Evolutionary conservation across 1,140 invertebrate genomes (phyloP), one percentile per base, ranked within the genome.

Genomic region (Scaptomyza montana): DNA sequence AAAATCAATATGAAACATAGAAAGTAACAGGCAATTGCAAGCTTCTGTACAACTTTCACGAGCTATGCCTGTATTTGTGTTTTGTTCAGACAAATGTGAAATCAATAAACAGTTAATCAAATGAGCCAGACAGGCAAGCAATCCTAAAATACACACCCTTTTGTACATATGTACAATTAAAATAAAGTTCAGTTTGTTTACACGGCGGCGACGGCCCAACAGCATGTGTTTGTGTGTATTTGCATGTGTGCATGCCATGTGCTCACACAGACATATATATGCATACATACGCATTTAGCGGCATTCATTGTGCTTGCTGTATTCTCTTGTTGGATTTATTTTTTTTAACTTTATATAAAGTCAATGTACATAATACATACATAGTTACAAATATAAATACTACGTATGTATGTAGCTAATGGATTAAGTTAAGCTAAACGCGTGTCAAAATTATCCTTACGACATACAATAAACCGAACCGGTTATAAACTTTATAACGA

Each of bases 61-160:
- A 87, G 78, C 46, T 86, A 12, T 45, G 50, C 9, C 25, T 28
- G 36, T 36, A 10, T 47, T 12, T 41, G 30, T 47, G 50, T 49
- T 25, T 57, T 46, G n/a, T 59, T 46, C 28, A 36, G n/a, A 43
- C 13, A 50, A 56, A 55, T 65, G 55, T 36, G 36, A 60, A 86
- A 82, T 87, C 82, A 74, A 89, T 87, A 82, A 78, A 73, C 64
- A 39, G 59, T 78, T 87, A 70, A 82, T 81, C 50, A 76, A 77
- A 71, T 63, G 43, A 55, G 49, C 5, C 16, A 43, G 50, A 21
- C 54, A 69, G 9, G 46, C 47, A 33, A 61, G 36, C 19, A 67
- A 64, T 59, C 28, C 16, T 57, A 21, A 50, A 6, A 6, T 61
- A 39, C 53, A 9, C 28, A 7, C 25, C n/a, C 19, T 60, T 41